These are phyloP conservation scores for Helogale parvula DNA, from an alignment of 2,113 vertebrate genomes.

Conservation along the genomic window DNA sequence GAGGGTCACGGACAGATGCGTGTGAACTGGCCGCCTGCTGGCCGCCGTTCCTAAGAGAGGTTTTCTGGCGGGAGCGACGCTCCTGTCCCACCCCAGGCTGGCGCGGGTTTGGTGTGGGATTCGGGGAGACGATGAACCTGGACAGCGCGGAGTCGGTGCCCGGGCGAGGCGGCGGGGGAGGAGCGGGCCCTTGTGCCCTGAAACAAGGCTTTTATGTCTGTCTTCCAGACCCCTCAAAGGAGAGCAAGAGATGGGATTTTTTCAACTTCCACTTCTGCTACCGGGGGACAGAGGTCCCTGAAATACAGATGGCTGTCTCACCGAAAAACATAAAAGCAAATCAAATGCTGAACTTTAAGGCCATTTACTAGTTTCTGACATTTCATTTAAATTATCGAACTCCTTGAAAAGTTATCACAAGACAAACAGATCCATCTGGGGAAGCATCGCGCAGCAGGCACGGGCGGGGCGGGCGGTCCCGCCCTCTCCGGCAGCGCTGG, in stretches of 20 bases:
- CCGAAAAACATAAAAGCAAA: accelerated
- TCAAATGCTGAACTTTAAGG: not conserved
- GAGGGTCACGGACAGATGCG: not conserved
- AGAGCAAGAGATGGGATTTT: not conserved
- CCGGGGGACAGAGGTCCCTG: not conserved
- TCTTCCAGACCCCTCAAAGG: accelerated
- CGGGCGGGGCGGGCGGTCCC: accelerated
- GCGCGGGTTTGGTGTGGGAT: not conserved
- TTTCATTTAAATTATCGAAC: not conserved
- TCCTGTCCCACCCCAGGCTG: not conserved
- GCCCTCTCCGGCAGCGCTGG: not conserved
- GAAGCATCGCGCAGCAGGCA: accelerated
- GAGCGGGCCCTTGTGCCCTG: not conserved
- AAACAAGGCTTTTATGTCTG: not conserved
- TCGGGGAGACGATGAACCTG: not conserved
- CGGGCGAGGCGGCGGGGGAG: not conserved
- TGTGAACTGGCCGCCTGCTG: not conserved
- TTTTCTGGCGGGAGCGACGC: not conserved
- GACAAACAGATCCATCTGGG: not conserved
- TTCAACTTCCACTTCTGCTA: not conserved
- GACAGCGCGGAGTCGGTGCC: not conserved
- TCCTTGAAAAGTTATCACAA: not conserved
- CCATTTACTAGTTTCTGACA: not conserved
- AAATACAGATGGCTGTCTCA: not conserved
- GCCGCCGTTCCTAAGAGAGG: not conserved